Evolutionary conservation across 2,113 vertebrate genomes (phyloP).

Genomic region (Rattus norvegicus): GRCr8 NC_086027.1:63387501-63388000

Average conservation of each 20-base stretch:
- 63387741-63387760: background rate
- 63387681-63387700: slow-evolving; percentile 74
- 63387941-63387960: background rate
- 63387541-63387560: slow-evolving; percentile 83
- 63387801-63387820: background rate
- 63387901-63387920: background rate
- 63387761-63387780: background rate
- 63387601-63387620: slow-evolving; percentile 80
- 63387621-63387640: slow-evolving; percentile 77
- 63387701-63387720: slow-evolving; percentile 72
- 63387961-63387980: slow-evolving; percentile 40
- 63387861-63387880: background rate
- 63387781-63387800: background rate
- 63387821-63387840: background rate
- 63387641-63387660: slow-evolving; percentile 83
- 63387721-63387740: slow-evolving; percentile 79
- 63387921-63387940: background rate
- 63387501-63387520: background rate
- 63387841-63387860: background rate
- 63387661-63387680: slow-evolving; percentile 81
- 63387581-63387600: slow-evolving; percentile 82
- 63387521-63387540: slow-evolving; percentile 77
- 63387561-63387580: slow-evolving; percentile 82
- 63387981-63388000: slow-evolving; percentile 83
- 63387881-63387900: background rate